These are phyloP conservation scores for Sciaenops ocellatus DNA, from an alignment of 2,797 vertebrate species.

Conservation along the genomic window DNA sequence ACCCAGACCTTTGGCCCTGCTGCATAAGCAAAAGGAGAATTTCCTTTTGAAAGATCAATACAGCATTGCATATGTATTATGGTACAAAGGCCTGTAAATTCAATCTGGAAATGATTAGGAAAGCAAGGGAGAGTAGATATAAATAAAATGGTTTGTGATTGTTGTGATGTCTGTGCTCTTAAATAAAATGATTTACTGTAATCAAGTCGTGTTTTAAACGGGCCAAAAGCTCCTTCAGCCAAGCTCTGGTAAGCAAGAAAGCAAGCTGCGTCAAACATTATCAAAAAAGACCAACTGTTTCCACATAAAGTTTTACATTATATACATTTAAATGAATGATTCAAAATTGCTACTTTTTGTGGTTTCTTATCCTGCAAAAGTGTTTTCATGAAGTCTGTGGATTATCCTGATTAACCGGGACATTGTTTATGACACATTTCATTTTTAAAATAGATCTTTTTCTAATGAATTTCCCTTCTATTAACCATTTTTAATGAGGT, in stretches of 20 bases:
- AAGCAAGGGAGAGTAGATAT: constrained; percentile 19
- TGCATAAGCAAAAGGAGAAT: constrained; percentile 64
- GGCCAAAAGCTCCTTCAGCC: not conserved
- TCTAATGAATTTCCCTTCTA: not conserved
- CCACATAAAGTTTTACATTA: not conserved
- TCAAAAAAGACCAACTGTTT: not conserved
- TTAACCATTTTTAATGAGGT: not conserved
- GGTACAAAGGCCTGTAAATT: constrained; percentile 55
- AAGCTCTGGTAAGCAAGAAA: not conserved
- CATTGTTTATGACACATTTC: constrained; percentile 2
- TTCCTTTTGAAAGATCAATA: constrained; percentile 70
- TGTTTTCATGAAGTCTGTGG: constrained; percentile 1
- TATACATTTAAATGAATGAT: not conserved
- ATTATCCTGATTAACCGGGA: constrained; percentile 15
- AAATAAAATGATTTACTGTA: constrained; percentile 51
- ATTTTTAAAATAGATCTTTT: constrained; percentile 2
- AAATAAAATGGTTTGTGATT: constrained; percentile 55
- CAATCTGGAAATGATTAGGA: constrained; percentile 57
- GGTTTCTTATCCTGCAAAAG: not conserved
- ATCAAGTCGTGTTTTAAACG: constrained; percentile 31
- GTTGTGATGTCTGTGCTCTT: constrained; percentile 15
- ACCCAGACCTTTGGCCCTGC: constrained; percentile 65
- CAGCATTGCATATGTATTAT: constrained; percentile 61
- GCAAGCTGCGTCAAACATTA: not conserved
- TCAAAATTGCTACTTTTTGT: not conserved